Evolutionary conservation across 1,140 invertebrate species (phyloP).

Genomic region (Metaphire vulgaris): DNA sequence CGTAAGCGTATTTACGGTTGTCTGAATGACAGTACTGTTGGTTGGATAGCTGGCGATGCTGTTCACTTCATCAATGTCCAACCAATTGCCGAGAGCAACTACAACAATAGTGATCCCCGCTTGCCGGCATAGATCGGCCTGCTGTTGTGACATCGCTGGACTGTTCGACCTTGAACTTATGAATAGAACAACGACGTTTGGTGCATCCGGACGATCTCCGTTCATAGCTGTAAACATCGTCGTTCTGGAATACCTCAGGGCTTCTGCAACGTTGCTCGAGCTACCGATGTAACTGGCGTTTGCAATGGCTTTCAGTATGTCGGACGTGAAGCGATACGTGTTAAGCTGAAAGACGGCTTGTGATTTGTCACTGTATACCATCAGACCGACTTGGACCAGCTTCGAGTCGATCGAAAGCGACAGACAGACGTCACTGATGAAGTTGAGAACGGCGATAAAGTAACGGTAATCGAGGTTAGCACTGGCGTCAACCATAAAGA

Average conservation of each 20-base stretch:
- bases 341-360: constrained; percentile 21
- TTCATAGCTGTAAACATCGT: not conserved
- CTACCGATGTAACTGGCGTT: not conserved
- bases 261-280: not conserved
- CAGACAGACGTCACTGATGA: not conserved
- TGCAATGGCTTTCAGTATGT: not conserved
- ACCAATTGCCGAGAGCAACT: not conserved
- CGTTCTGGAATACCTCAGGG: not conserved
- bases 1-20: not conserved
- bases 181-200: not conserved
- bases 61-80: not conserved
- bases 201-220: constrained; percentile 1
- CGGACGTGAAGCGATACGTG: not conserved
- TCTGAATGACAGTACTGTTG: not conserved
- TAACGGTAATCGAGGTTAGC: not conserved
- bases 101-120: not conserved
- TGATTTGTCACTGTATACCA: constrained; percentile 12
- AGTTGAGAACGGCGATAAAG: not conserved
- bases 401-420: not conserved
- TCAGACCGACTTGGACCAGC: constrained; percentile 9
- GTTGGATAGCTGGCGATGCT: not conserved
- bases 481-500: not conserved
- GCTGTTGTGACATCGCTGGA: not conserved
- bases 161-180: not conserved
- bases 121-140: not conserved